Evolutionary conservation across 2,113 vertebrate species (phyloP).

Genomic region (Cynocephalus volans): DNA sequence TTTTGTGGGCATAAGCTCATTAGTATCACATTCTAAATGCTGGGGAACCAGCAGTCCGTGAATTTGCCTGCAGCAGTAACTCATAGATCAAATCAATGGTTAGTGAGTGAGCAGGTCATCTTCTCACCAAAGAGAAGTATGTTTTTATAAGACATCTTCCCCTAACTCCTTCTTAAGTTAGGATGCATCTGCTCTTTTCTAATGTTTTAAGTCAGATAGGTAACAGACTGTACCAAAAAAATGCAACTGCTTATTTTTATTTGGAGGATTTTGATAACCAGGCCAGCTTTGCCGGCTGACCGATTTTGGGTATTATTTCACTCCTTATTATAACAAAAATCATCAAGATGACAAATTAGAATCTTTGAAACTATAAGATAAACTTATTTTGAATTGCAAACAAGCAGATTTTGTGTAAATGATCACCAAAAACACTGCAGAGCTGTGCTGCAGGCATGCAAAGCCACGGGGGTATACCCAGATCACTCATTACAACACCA

Average conservation of each 20-base stretch:
- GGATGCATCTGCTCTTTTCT: background rate
- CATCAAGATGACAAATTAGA: background rate
- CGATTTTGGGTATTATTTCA: background rate
- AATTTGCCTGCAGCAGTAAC: background rate
- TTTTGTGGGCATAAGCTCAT: background rate
- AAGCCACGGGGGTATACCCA: background rate
- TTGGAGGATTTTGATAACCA: background rate
- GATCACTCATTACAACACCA: background rate
- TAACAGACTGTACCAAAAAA: background rate
- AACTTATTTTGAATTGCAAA: slow-evolving; percentile 17
- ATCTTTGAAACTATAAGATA: background rate
- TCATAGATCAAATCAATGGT: background rate
- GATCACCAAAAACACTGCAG: background rate
- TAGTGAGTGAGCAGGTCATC: background rate
- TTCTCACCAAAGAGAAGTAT: background rate
- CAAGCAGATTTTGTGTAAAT: slow-evolving; percentile 1
- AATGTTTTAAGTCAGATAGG: background rate
- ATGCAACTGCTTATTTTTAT: background rate
- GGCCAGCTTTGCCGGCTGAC: background rate
- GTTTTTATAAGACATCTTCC: background rate
- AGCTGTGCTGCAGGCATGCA: background rate
- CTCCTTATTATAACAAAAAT: background rate
- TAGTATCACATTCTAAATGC: background rate
- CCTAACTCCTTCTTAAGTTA: background rate
- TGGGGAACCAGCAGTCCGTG: background rate